These are phyloP conservation scores for Aldrovandia affinis DNA, from an alignment of 2,797 vertebrate species.

Conservation along the genomic window DNA sequence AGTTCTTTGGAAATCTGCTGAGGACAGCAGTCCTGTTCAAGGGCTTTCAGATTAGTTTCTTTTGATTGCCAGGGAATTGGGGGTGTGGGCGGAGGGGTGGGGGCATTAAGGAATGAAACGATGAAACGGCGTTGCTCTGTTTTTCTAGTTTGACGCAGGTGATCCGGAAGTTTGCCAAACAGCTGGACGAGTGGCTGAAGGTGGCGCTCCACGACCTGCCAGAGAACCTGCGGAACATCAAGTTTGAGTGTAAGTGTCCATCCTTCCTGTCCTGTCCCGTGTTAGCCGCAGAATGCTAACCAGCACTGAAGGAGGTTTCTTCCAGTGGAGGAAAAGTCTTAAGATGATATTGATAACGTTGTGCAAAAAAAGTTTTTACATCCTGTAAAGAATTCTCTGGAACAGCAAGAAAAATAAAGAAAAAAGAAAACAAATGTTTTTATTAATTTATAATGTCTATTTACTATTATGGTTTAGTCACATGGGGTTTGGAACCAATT, in stretches of 20 bases:
- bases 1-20: too few species aligned
- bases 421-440: too few species aligned
- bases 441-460: too few species aligned
- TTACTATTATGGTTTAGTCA: too few species aligned
- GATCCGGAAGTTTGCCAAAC: slow-evolving; percentile 98
- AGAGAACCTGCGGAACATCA: slow-evolving; percentile 96
- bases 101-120: background rate
- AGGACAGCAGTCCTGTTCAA: background rate
- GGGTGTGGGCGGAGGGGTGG: background rate
- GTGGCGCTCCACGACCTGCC: slow-evolving; percentile 96
- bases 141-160: slow-evolving; percentile 92
- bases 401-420: too few species aligned
- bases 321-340: too few species aligned
- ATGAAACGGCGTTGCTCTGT: slow-evolving; percentile 35
- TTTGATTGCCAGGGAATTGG: background rate
- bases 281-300: background rate
- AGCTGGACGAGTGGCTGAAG: slow-evolving; percentile 97
- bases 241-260: slow-evolving; percentile 89
- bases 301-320: too few species aligned
- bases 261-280: background rate
- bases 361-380: too few species aligned
- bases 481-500: too few species aligned
- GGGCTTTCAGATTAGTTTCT: background rate
- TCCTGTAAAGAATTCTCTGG: too few species aligned
- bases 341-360: too few species aligned